Conservation (phyloP, 1,140 invertebrate species). For the Aleiodes sp. region DNA sequence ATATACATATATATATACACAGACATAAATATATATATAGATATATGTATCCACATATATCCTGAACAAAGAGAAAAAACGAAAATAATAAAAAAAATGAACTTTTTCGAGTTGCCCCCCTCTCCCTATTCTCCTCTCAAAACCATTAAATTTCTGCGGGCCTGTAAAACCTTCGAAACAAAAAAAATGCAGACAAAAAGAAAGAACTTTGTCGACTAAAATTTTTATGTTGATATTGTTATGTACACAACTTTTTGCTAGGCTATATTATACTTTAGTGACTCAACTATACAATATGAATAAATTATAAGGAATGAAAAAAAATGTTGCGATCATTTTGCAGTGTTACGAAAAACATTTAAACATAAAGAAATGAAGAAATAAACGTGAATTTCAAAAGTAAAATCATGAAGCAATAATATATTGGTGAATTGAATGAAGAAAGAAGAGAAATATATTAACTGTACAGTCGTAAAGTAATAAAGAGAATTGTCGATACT, state of each 20-base stretch:
- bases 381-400: constrained; percentile 27
- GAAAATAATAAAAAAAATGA: constrained; percentile 23
- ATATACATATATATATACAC: not conserved
- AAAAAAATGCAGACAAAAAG: constrained; percentile 28
- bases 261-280: constrained; percentile 14
- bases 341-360: constrained; percentile 50
- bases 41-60: not conserved
- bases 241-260: constrained; percentile 54
- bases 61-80: constrained; percentile 39
- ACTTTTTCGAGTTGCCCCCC: not conserved
- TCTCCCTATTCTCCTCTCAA: not conserved
- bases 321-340: constrained; percentile 52
- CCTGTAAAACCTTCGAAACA: not conserved
- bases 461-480: constrained; percentile 61
- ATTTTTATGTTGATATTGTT: constrained; percentile 55
- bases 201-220: not conserved
- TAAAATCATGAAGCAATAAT: constrained; percentile 4
- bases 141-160: not conserved
- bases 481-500: constrained; percentile 58
- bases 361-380: constrained; percentile 24
- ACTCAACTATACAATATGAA: constrained; percentile 37
- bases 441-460: constrained; percentile 32
- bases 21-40: not conserved
- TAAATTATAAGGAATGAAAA: constrained; percentile 28
- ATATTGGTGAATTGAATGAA: not conserved